A percentile compares a stretch with the other conserved stretches of the same genome.
Evolutionary conservation across 2,888 invertebrate species (phyloP).

Genomic region (Bombylius major): DNA sequence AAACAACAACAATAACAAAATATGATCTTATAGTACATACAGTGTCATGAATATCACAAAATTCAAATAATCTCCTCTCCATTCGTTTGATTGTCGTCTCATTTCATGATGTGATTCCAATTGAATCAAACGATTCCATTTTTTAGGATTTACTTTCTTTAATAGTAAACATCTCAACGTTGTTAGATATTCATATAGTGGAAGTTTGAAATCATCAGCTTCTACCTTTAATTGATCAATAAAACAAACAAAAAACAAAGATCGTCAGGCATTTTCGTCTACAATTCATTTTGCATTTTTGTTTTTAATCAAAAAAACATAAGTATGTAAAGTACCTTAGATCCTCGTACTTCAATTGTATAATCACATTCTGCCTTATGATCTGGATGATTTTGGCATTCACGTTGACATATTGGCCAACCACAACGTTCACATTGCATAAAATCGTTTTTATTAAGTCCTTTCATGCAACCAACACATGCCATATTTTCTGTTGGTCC

Average conservation of each 20-base stretch:
- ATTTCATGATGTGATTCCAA: constrained; percentile 56
- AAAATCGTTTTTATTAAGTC: constrained; percentile 39
- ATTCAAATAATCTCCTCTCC: constrained; percentile 42
- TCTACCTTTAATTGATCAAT: constrained; percentile 38
- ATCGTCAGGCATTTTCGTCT: too few species aligned
- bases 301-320: neutral
- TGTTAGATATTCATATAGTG: constrained; percentile 64
- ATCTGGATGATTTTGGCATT: constrained; percentile 46
- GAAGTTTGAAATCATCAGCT: constrained; percentile 42
- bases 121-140: constrained; percentile 49
- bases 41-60: constrained; percentile 33
- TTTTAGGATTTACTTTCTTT: constrained; percentile 45
- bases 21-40: constrained; percentile 10
- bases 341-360: constrained; percentile 44
- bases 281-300: too few species aligned
- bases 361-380: constrained; percentile 61
- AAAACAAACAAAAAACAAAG: too few species aligned
- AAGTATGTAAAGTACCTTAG: constrained; percentile 41
- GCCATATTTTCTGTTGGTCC: constrained; percentile 54
- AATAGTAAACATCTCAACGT: constrained; percentile 59
- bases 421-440: constrained; percentile 53
- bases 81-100: constrained; percentile 47
- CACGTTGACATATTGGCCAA: constrained; percentile 64
- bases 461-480: constrained; percentile 31
- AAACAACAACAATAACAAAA: constrained; percentile 20